These are phyloP conservation scores for Melopsittacus undulatus DNA, from an alignment of 2,797 vertebrate species.

Conservation along the genomic window DNA sequence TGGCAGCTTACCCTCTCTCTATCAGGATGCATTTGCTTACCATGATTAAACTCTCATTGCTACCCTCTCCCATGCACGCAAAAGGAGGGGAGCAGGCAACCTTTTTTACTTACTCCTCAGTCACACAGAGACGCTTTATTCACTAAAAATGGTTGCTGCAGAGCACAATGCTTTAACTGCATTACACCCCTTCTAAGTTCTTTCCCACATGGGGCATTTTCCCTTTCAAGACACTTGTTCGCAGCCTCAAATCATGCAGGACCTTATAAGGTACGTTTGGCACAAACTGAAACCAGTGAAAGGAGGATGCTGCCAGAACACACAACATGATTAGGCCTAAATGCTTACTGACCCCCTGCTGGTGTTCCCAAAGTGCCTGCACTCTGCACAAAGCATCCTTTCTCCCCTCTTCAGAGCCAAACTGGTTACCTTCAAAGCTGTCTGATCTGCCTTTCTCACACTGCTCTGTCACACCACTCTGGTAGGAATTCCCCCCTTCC, in stretches of 20 bases:
- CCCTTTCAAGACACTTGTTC: not conserved
- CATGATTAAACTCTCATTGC: not conserved
- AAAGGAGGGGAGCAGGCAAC: not conserved
- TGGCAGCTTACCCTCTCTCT: not conserved
- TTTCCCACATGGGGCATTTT: not conserved
- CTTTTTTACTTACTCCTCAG: not conserved
- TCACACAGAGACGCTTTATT: not conserved
- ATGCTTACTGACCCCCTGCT: not conserved
- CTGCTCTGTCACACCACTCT: not conserved
- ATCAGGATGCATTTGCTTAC: not conserved
- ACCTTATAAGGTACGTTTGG: not conserved
- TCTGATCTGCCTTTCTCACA: not conserved
- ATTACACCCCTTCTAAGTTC: not conserved
- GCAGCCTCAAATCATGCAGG: not conserved
- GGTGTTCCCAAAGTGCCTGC: not conserved
- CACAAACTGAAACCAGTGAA: not conserved
- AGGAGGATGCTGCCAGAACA: not conserved
- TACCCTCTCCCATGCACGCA: not conserved
- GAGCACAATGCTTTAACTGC: not conserved
- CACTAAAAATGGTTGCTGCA: not conserved
- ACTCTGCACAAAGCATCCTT: not conserved
- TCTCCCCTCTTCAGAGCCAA: not conserved
- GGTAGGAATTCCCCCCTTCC: not conserved
- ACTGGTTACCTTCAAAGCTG: not conserved
- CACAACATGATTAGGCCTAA: not conserved